A percentile compares a stretch with the other conserved stretches of the same genome.
These are phyloP conservation scores for Lophotriccus pileatus DNA, from an alignment of 2,797 vertebrate species.

Conservation along the genomic window DNA sequence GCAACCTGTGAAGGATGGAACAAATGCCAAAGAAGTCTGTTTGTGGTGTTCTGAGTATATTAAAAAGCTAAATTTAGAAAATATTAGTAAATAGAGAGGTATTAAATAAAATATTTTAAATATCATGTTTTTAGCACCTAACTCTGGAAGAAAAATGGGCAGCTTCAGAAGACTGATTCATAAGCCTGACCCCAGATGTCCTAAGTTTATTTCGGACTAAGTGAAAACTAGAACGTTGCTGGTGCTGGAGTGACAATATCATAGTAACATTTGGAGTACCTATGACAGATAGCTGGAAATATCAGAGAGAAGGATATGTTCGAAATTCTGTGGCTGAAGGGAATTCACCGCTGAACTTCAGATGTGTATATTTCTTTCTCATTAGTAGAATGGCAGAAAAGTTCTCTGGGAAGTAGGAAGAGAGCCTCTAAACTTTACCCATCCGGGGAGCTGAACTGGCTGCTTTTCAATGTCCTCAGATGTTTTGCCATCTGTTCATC, in stretches of 20 bases:
- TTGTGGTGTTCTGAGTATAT: background rate
- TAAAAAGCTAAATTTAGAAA: background rate
- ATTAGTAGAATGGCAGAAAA: background rate
- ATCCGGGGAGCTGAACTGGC: accelerated
- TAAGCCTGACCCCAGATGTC: background rate
- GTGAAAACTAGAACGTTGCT: background rate
- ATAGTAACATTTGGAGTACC: background rate
- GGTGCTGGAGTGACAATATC: background rate
- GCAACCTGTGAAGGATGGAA: background rate
- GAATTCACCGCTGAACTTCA: background rate
- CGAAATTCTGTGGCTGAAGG: background rate
- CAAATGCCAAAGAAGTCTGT: background rate
- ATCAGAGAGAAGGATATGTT: background rate
- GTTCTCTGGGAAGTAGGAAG: background rate
- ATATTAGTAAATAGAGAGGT: background rate
- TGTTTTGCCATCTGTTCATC: background rate
- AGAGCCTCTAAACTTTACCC: background rate
- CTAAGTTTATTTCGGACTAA: background rate
- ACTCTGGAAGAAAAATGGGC: background rate
- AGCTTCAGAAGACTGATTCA: background rate
- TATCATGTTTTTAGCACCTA: background rate
- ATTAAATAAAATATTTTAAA: background rate
- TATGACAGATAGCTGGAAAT: background rate
- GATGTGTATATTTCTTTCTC: background rate
- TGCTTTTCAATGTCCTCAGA: background rate